Conservation (phyloP, 30 jellyfish, hydroid and myxozoan genomes). For the Aurelia aurita region DNA sequence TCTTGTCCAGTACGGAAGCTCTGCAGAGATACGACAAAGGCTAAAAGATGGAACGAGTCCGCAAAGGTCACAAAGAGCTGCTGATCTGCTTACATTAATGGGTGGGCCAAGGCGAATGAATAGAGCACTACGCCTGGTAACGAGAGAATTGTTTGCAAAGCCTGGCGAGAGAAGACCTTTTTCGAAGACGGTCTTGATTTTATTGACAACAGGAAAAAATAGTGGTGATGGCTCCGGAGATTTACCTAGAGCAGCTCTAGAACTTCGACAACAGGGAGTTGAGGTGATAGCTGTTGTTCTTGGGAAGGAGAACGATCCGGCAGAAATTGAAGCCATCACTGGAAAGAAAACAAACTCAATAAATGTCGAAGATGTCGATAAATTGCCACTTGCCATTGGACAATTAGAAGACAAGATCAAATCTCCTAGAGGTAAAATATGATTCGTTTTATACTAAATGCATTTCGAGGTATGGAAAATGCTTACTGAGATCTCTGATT, state of each 20-base stretch:
- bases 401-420: constrained; percentile 35
- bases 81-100: constrained; percentile 4
- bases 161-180: constrained; percentile 39
- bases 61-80: not conserved
- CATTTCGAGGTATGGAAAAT: too few species aligned
- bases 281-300: constrained; percentile 67
- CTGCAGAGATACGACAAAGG: constrained; percentile 18
- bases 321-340: constrained; percentile 25
- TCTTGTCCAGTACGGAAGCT: constrained; percentile 63
- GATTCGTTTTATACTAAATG: too few species aligned
- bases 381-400: constrained; percentile 29
- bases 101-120: constrained; percentile 86
- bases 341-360: constrained; percentile 38
- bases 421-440: constrained; percentile 41
- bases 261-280: constrained; percentile 54
- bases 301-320: constrained; percentile 69
- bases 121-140: constrained; percentile 56
- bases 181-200: constrained; percentile 56
- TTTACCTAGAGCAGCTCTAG: constrained; percentile 62
- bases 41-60: constrained; percentile 55
- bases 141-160: constrained; percentile 24
- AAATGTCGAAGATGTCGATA: constrained; percentile 12
- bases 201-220: constrained; percentile 80
- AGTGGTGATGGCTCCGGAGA: constrained; percentile 63
- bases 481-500: too few species aligned